phyloP scores from a whole-genome alignment of 2,113 vertebrate species.

The Isurus oxyrinchus region DNA sequence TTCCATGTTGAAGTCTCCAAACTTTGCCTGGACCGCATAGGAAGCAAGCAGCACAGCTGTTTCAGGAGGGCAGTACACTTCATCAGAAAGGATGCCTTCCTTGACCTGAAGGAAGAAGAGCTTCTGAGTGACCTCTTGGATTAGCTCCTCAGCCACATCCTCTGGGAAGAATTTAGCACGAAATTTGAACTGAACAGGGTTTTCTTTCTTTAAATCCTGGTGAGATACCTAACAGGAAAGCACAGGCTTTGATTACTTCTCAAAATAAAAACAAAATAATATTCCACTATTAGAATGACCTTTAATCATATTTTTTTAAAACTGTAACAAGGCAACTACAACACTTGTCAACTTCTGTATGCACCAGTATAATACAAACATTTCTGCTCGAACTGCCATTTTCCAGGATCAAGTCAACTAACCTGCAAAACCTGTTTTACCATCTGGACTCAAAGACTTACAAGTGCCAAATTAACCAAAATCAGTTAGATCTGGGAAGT shows the following conservation, averaged over 20 bases:
- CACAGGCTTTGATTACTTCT: neutral
- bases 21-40: constrained; percentile 91
- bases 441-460: neutral
- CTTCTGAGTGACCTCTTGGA: constrained; percentile 93
- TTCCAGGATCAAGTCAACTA: neutral
- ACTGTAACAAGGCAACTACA: neutral
- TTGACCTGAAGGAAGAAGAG: constrained; percentile 96
- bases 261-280: neutral
- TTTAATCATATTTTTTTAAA: too few relatives aligned
- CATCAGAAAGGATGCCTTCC: constrained; percentile 80
- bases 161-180: constrained; percentile 91
- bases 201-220: constrained; percentile 88
- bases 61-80: constrained; percentile 91
- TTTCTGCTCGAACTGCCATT: neutral
- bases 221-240: constrained; percentile 68
- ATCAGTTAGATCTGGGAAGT: neutral
- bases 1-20: constrained; percentile 82
- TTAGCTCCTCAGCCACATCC: constrained; percentile 85
- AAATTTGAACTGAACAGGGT: constrained; percentile 87
- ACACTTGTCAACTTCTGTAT: neutral
- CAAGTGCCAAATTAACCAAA: neutral
- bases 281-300: neutral
- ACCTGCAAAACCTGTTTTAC: neutral
- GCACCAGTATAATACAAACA: neutral
- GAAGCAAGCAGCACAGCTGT: constrained; percentile 90